Percentiles rank a stretch among this genome's conserved stretches.
phyloP scores from a whole-genome alignment of 1,140 invertebrate species.

The Bombus confusus region DNA sequence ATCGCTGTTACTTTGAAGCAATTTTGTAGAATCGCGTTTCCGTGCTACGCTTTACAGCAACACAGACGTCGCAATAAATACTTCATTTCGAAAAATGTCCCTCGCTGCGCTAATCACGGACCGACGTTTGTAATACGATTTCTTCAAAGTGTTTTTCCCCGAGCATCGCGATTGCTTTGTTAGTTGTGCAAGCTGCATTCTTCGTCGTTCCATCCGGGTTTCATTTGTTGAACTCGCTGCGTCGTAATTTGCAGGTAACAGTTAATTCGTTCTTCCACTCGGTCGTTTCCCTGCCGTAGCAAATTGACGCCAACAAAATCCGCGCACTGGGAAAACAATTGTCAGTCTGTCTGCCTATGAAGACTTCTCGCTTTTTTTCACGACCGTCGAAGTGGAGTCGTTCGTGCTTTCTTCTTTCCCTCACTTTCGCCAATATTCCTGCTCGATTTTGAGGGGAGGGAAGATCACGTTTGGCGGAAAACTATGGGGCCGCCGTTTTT shows the following conservation, averaged over 20 bases:
- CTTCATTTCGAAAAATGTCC: too few species aligned
- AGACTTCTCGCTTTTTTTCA: slow-evolving; percentile 20
- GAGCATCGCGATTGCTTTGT: too few species aligned
- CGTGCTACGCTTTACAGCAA: too few species aligned
- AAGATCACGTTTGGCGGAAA: slow-evolving; percentile 60
- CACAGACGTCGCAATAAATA: too few species aligned
- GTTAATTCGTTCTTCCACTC: slow-evolving; percentile 69
- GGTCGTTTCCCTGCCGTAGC: slow-evolving; percentile 37
- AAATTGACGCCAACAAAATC: slow-evolving; percentile 56
- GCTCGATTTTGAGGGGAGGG: neutral
- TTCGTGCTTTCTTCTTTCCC: slow-evolving; percentile 29
- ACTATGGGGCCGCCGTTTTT: slow-evolving; percentile 53
- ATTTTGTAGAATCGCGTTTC: too few species aligned
- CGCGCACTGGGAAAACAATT: slow-evolving; percentile 48
- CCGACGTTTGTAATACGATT: too few species aligned
- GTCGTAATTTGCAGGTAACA: slow-evolving; percentile 64
- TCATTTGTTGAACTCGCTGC: too few species aligned
- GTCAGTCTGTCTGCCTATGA: slow-evolving; percentile 35
- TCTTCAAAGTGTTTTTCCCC: too few species aligned
- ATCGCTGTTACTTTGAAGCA: too few species aligned
- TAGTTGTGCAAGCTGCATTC: too few species aligned
- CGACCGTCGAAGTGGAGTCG: slow-evolving; percentile 18
- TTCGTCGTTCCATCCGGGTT: too few species aligned
- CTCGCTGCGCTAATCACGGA: too few species aligned
- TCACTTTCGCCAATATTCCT: slow-evolving; percentile 56